These are phyloP conservation scores for Sarcophilus harrisii DNA, from an alignment of 2,797 vertebrate genomes.

Conservation along the genomic window DNA sequence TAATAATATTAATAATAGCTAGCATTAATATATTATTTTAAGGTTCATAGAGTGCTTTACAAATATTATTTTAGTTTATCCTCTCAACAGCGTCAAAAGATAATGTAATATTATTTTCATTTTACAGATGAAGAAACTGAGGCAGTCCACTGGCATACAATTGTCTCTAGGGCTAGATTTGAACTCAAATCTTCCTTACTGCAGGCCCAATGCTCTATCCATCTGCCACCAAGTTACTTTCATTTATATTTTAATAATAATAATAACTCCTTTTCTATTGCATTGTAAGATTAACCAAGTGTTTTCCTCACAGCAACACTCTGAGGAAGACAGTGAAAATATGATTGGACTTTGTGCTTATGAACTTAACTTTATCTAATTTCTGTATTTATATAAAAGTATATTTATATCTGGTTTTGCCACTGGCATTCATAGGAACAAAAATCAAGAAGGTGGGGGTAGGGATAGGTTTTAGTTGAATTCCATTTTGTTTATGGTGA, in stretches of 20 bases:
- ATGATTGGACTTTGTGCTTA: background rate
- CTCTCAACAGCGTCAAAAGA: background rate
- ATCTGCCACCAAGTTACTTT: background rate
- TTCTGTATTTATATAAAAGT: background rate
- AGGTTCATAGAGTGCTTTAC: background rate
- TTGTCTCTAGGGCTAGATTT: background rate
- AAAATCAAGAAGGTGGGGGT: background rate
- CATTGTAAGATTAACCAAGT: background rate
- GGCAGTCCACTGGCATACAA: background rate
- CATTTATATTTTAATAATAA: background rate
- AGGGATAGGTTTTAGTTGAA: background rate
- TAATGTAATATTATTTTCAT: background rate
- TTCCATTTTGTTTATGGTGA: background rate
- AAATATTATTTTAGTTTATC: background rate
- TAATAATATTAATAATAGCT: background rate
- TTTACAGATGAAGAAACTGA: background rate
- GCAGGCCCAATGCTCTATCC: background rate
- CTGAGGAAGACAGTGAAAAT: background rate
- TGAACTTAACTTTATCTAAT: background rate
- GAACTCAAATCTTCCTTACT: background rate
- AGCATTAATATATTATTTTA: background rate
- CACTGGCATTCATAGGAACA: background rate
- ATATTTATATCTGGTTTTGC: background rate
- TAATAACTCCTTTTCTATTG: background rate
- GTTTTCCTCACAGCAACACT: background rate